Evolutionary conservation across 2,888 invertebrate species (phyloP).

Genomic region (Tribolium freemani): DNA sequence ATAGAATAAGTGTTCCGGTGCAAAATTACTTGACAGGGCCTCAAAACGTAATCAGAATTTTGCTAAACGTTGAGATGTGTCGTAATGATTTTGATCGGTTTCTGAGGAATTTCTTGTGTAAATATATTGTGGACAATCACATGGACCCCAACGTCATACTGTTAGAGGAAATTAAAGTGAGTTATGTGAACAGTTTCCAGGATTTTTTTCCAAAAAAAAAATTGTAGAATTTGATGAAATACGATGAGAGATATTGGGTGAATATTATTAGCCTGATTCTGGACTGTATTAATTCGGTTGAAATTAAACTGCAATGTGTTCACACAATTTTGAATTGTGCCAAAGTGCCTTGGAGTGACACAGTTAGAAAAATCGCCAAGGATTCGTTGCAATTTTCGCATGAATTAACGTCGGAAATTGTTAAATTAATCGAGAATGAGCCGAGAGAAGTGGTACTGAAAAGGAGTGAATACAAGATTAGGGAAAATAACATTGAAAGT

Average conservation of each 20-base stretch:
- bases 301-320: constrained; percentile 55
- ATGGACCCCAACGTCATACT: constrained; percentile 67
- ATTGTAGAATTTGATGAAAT: constrained; percentile 54
- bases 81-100: constrained; percentile 60
- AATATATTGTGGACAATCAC: constrained; percentile 65
- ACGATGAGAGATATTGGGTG: constrained; percentile 57
- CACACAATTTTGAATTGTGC: constrained; percentile 55
- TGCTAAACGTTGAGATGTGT: constrained; percentile 52
- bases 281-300: constrained; percentile 54
- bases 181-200: background rate
- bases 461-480: constrained; percentile 66
- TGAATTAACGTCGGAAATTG: constrained; percentile 63
- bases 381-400: constrained; percentile 58
- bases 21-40: constrained; percentile 42
- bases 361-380: constrained; percentile 55
- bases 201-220: background rate
- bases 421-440: constrained; percentile 63
- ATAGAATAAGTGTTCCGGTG: constrained; percentile 49
- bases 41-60: constrained; percentile 51
- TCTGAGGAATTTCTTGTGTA: constrained; percentile 63
- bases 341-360: constrained; percentile 60
- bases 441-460: constrained; percentile 67
- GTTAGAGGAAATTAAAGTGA: constrained; percentile 65
- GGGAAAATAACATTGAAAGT: constrained; percentile 54
- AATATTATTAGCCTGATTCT: constrained; percentile 54